Evolutionary conservation across 2,113 vertebrate genomes (phyloP).

Genomic region (Otocyon megalotis): DNA sequence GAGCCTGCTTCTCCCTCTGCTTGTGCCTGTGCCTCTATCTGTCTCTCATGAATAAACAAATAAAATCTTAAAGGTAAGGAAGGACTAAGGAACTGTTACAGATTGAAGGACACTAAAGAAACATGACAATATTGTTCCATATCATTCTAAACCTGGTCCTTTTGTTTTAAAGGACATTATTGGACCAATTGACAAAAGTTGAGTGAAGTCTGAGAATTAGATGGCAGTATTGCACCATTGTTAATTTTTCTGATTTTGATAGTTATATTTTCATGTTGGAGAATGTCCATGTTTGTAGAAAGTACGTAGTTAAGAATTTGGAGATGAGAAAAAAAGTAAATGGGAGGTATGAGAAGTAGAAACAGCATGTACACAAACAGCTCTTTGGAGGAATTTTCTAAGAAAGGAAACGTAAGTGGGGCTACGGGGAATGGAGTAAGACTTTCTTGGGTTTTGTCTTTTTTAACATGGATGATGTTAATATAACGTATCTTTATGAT

Average conservation of each 20-base stretch:
- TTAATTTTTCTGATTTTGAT: not conserved
- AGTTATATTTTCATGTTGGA: not conserved
- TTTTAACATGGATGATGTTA: not conserved
- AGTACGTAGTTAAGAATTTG: not conserved
- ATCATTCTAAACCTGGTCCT: not conserved
- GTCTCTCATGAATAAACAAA: too few species aligned
- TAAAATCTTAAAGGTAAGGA: not conserved
- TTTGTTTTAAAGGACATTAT: constrained; percentile 3
- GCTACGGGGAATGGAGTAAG: not conserved
- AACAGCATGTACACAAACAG: not conserved
- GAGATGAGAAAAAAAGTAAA: not conserved
- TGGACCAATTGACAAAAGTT: constrained; percentile 2
- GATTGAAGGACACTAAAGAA: not conserved
- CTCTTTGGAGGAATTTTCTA: constrained; percentile 43
- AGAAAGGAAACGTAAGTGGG: not conserved
- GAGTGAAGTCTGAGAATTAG: constrained; percentile 43
- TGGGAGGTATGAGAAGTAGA: not conserved
- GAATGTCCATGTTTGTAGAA: constrained; percentile 16
- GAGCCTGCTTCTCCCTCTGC: too few species aligned
- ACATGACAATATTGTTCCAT: not conserved
- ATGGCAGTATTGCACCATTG: not conserved
- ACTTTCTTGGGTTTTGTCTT: constrained; percentile 17
- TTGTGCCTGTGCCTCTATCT: too few species aligned
- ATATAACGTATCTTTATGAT: constrained; percentile 37
- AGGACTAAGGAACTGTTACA: not conserved